Evolutionary conservation across 2,113 vertebrate species (phyloP), one percentile per base, ranked within the genome.

Genomic region (Sarotherodon lohbergeri): DNA sequence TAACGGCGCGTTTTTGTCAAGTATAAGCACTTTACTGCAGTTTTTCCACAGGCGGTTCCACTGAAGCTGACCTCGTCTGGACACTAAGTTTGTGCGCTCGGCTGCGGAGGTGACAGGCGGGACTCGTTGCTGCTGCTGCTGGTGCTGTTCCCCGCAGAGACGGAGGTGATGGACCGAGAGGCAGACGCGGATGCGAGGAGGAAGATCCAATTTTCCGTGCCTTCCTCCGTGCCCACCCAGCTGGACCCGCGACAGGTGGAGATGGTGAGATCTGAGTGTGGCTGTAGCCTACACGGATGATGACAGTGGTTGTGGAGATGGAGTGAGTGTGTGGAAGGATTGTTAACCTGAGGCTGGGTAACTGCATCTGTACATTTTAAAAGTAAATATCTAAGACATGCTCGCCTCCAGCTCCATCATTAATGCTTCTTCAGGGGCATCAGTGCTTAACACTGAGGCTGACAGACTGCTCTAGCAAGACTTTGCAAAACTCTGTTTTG

Each of bases 171-270:
- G 93, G 95, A 95, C 80, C 83, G 87, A 63, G 95, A 93, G 52
- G 71, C 82, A 14, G 93, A 94, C 66, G 91, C 92, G 78, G 95
- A 96, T 19, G 91, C 84, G 48, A 91, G 83, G 88, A 96, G 94
- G 92, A 98, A 97, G 95, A 98, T 98, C 94, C 97, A 98, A 95
- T 98, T 98, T 93, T 98, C 98, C 0, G 97, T 98, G 90, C 97
- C 98, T 2, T 97, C 97, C 1, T 39, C 93, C 11, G 95, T 97
- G 57, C 96, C 97, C 66, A 96, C 96, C 91, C 97, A 98, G 90
- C 96, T 99, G 94, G 98, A 98, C 93, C 97, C 98, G 57, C 95
- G 96, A 82, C 97, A 98, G 90, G 98, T 98, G 84, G 98, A 98
- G 95, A 97, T 98, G 97, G 98, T 98, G 96, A 98, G 97, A 63